Evolutionary conservation across 2,797 vertebrate species (phyloP).

Genomic region (Antennarius maculatus): DNA sequence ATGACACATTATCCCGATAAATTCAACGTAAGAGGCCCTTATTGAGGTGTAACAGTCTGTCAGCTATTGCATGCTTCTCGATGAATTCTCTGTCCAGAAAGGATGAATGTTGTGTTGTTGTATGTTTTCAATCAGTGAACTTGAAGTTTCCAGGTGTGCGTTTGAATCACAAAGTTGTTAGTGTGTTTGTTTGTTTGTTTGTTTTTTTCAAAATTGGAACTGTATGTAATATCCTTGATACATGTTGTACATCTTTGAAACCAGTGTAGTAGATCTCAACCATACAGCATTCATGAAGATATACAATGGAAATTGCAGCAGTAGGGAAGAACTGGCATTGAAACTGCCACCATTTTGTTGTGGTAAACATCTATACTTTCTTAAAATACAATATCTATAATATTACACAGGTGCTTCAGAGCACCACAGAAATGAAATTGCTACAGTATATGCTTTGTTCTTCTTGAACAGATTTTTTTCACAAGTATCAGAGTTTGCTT

Average conservation of each 20-base stretch:
- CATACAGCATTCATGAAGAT: slow-evolving; percentile 17
- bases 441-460: background rate
- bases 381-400: too few species aligned
- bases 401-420: slow-evolving; percentile 3
- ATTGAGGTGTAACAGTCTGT: slow-evolving; percentile 36
- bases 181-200: slow-evolving; percentile 29
- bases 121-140: slow-evolving; percentile 24
- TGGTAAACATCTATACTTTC: too few species aligned
- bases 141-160: slow-evolving; percentile 12
- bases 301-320: slow-evolving; percentile 20
- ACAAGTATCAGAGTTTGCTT: background rate
- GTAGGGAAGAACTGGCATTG: slow-evolving; percentile 20
- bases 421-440: slow-evolving; percentile 29
- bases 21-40: slow-evolving; percentile 36
- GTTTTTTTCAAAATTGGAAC: slow-evolving; percentile 1
- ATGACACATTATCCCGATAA: slow-evolving; percentile 47
- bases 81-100: slow-evolving; percentile 38
- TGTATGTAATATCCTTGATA: slow-evolving; percentile 17
- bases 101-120: slow-evolving; percentile 26
- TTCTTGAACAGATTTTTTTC: slow-evolving; percentile 5
- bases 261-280: slow-evolving; percentile 15
- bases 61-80: slow-evolving; percentile 39
- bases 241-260: slow-evolving; percentile 12
- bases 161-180: slow-evolving; percentile 6
- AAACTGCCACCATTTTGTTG: slow-evolving; percentile 39